Evolutionary conservation across 53 echinoderm and acorn worm genomes (phyloP).

Genomic region (Pentamera pediparva): DNA sequence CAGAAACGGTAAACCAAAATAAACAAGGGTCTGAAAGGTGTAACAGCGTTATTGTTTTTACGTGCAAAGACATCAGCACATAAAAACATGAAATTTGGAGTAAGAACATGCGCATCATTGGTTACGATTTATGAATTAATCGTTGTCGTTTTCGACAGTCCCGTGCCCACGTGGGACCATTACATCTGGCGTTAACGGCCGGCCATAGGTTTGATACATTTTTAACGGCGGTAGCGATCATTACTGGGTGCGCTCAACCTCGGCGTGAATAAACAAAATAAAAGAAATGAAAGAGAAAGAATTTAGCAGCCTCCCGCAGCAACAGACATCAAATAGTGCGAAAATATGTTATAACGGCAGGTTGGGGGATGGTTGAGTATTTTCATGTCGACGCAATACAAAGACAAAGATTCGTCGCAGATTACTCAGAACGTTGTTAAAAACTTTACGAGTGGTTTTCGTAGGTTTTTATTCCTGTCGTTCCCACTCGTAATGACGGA

Average conservation of each 20-base stretch:
- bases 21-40: too few species aligned
- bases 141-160: too few species aligned
- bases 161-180: constrained; percentile 13
- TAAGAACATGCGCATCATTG: too few species aligned
- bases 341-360: constrained; percentile 19
- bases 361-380: constrained; percentile 15
- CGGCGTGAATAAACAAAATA: not conserved
- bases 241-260: not conserved
- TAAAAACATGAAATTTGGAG: too few species aligned
- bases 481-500: constrained; percentile 22
- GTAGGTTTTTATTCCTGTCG: constrained; percentile 27
- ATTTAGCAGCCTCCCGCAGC: constrained; percentile 1
- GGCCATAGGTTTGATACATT: not conserved
- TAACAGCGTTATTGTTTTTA: too few species aligned
- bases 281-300: not conserved
- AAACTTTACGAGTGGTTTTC: constrained; percentile 24
- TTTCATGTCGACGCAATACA: constrained; percentile 1
- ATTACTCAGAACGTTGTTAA: constrained; percentile 26
- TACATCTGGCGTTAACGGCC: constrained; percentile 17
- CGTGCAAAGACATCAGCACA: too few species aligned
- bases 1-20: too few species aligned
- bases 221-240: not conserved
- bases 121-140: too few species aligned
- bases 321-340: constrained; percentile 27
- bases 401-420: constrained; percentile 9